Conservation (phyloP, 2,113 vertebrate genomes). For the Piliocolobus tephrosceles region DNA sequence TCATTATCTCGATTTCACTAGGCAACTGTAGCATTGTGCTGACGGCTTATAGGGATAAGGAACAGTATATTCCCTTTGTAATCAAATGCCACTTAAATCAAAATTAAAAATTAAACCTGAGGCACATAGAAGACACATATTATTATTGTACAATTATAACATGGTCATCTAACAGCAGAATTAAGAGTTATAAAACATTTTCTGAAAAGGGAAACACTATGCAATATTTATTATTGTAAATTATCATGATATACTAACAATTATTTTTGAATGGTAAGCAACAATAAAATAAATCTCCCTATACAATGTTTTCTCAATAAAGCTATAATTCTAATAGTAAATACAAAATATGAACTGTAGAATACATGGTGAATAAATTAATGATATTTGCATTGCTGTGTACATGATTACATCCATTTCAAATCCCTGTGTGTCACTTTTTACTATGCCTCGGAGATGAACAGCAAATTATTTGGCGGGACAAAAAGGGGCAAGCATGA, state of each 20-base stretch:
- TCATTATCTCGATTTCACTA: background rate
- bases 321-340: slow-evolving; percentile 59
- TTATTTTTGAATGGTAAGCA: slow-evolving; percentile 41
- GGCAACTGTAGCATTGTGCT: background rate
- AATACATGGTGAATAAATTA: slow-evolving; percentile 60
- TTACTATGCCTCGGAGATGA: slow-evolving; percentile 50
- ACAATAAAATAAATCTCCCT: slow-evolving; percentile 49
- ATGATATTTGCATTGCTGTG: slow-evolving; percentile 61
- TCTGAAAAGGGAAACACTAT: background rate
- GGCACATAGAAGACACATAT: background rate
- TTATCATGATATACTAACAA: slow-evolving; percentile 11
- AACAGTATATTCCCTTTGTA: background rate
- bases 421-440: slow-evolving; percentile 58
- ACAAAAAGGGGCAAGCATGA: slow-evolving; percentile 51
- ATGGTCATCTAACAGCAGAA: slow-evolving; percentile 49
- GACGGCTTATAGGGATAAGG: background rate
- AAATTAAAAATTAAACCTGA: slow-evolving; percentile 38
- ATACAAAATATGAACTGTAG: slow-evolving; percentile 35
- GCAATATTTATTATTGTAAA: slow-evolving; percentile 57
- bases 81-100: slow-evolving; percentile 29
- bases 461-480: slow-evolving; percentile 66
- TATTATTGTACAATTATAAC: slow-evolving; percentile 45
- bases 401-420: slow-evolving; percentile 59
- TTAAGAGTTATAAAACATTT: slow-evolving; percentile 49
- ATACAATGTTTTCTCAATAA: slow-evolving; percentile 52